Evolutionary conservation across 2,888 invertebrate species (phyloP), one percentile per base, ranked within the genome.

Genomic region (Blastobasis lacticolella): DNA sequence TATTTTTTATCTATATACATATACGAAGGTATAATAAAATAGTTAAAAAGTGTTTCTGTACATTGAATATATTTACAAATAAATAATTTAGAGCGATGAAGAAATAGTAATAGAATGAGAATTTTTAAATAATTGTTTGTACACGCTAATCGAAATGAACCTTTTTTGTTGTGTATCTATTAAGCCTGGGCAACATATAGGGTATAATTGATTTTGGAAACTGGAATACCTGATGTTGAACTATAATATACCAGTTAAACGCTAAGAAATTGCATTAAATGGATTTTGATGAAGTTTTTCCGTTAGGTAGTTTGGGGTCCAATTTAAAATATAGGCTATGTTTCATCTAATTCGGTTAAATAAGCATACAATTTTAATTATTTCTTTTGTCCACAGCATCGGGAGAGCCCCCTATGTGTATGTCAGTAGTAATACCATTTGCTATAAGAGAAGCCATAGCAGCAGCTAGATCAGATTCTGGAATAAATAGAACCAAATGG

Each of bases 391-490:
- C 57, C 73, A 10, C 57, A 90, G 90, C 83, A 47, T 80, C 80
- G 10, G 87, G 84, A 5, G 91, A 90, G 59, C 90, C 90, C 8
- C 79, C 90, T 0, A 64, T 82, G 0, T 88, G 88, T 55, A 61
- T 90, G 58, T 65, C 87, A 1, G 67, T 89, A 1, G 71, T 75
- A 1, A 74, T 89, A 4, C 83, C 91, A 5, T 79, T 92, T 49
- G 93, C 93, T 3, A 73, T 93, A 41, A 87, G 92, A 47, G 81
- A 91, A 59, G 93, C 93, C 0, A 72, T 94, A 6, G 81, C 89
- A 53, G 87, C 91, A 5, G 91, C 92, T 0, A 81, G 93, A 60
- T 66, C 64, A 23, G 92, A 93, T 46, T 82, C 89, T n/a, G 91
- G 91, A 43, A 71, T 82, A 45, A 78, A 76, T 0, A 75, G 77